Evolutionary conservation across 1,140 invertebrate species (phyloP), one percentile per base, ranked within the genome.

Genomic region (Gryllus bimaculatus): DNA sequence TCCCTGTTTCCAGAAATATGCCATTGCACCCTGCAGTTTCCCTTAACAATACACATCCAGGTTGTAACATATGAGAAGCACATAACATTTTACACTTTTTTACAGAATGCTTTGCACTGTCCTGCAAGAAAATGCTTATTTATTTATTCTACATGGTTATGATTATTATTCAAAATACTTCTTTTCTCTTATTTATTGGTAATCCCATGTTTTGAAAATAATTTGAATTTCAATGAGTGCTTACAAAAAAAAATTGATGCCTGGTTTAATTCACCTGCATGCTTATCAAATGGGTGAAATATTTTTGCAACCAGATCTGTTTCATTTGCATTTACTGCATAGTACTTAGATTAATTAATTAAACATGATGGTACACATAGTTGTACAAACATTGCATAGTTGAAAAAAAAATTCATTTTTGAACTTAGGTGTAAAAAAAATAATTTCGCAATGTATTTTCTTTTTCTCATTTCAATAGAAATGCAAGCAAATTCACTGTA

Each of bases 41-140:
- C 54, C 54, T 66, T 66, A 7, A 66, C 54, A 66, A 66, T 18
- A 66, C 54, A 66, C 54, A 66, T 66, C 18, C 54, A 66, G 54
- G 18, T 66, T 66, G 54, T 66, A 66, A 66, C 54, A 66, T 66
- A 18, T 13, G 54, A 66, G 54, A 66, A 66, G 54, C 54, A 66
- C 54, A 66, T 66, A 13, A 66, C 54, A 66, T 66, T 66, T 66
- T 66, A 77, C 76, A 77, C 76, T 48, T 15, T 47, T 77, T 54
- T 66, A 74, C 79, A 79, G 79, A 79, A 79, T 79, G 79, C 79
- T 79, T 79, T 79, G 79, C 79, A 79, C 79, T 77, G 48, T 76
- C 75, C 79, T 77, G 79, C 79, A 79, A 79, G 21, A 78, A 18
- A 66, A 66, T 78, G 78, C 76, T 79, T 79, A 21, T 73, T 79